A percentile compares a stretch with the other conserved stretches of the same genome.
phyloP scores from a whole-genome alignment of 37 sponge, comb jelly and placozoan species.

The Corticium candelabrum region DNA sequence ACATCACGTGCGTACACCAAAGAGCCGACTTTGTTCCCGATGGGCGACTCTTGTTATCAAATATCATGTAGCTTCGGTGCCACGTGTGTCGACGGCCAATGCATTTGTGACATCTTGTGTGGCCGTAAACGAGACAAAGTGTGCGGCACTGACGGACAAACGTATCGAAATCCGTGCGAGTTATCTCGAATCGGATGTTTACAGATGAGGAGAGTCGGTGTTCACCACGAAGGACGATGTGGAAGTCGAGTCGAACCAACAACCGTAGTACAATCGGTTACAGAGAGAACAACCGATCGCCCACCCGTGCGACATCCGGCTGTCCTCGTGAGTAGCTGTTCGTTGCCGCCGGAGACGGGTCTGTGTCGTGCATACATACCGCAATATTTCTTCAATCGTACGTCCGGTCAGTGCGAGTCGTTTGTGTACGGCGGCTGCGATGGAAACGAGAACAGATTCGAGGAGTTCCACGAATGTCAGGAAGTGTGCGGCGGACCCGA shows the following conservation, averaged over 20 bases:
- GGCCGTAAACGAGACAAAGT: background rate
- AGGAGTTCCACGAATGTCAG: background rate
- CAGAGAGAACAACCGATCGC: no score
- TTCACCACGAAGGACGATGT: background rate
- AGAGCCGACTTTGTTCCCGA: no score
- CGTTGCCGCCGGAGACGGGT: background rate
- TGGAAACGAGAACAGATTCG: slow-evolving; percentile 6
- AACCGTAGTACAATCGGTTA: background rate
- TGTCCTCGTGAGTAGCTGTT: background rate
- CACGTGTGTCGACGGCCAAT: background rate
- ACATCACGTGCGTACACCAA: no score
- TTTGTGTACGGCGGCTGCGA: slow-evolving; percentile 1
- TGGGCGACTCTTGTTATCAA: no score
- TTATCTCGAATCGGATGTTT: background rate
- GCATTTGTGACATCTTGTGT: background rate
- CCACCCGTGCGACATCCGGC: background rate
- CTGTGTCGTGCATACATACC: background rate
- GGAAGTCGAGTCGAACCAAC: background rate
- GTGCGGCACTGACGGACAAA: background rate
- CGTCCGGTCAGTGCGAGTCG: background rate
- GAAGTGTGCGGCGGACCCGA: background rate
- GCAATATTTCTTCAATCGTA: background rate
- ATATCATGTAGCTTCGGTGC: no score
- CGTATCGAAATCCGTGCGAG: slow-evolving; percentile 1
- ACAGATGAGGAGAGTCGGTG: background rate